Evolutionary conservation across 2,888 invertebrate genomes (phyloP), one percentile per base, ranked within the genome.

Genomic region (Terebella lapidaria): DNA sequence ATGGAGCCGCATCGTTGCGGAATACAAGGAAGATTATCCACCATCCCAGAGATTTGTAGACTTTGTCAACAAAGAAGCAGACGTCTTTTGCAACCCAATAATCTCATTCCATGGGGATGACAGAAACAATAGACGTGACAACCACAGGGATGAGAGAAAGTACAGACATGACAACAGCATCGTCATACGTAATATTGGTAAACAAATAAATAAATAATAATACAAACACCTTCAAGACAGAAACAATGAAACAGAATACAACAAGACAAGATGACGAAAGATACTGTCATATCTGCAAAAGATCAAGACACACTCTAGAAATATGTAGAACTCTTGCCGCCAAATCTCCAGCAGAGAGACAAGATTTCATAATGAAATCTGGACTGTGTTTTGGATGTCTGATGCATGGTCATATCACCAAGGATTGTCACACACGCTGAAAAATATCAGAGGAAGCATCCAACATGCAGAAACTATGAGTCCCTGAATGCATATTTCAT

Each of bases 301-400:
- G n/a, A n/a, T n/a, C n/a, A n/a, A n/a, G n/a, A n/a, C n/a, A n/a
- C n/a, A n/a, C n/a, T n/a, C n/a, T n/a, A n/a, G n/a, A n/a, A n/a
- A n/a, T n/a, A n/a, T n/a, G n/a, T n/a, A n/a, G n/a, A 10, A 35
- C 53, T 30, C 24, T 30, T 3, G 35, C 57, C 18, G 20, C 49
- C 5, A 42, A 47, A 46, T 5, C 28, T 22, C 3, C 30, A 49
- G 27, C 15, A 47, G 29, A 55, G 29, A 55, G 24, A 49, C 10
- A 53, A 53, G n/a, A n/a, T n/a, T 46, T 45, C 54, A 59, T 59
- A n/a, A 57, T 27, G 45, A 59, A 57, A 15, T 59, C 67, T 10
- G 56, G 60, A 2, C 55, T 68, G 3, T 70, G 67, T 56, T 70
- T 62, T 64, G 68, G 67, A 3, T 70, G 70, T 56, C 42, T 70